Evolutionary conservation across 2,888 invertebrate genomes (phyloP), one percentile per base, ranked within the genome.

Genomic region (Nomada hirtipes): DNA sequence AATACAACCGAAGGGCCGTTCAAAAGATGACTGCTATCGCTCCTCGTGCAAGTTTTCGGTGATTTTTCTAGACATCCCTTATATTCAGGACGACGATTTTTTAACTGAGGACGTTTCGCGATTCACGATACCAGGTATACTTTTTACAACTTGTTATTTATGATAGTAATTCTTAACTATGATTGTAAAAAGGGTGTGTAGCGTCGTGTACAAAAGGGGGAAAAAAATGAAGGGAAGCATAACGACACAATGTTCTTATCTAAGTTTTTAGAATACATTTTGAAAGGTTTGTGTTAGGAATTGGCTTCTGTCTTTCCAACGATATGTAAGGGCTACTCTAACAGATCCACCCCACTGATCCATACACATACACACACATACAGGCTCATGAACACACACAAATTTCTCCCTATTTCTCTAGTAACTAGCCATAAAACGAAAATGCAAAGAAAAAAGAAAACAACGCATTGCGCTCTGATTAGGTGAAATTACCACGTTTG

Each of bases 81-180:
- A 80, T 84, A 88, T 86, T 86, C 86, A 83, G 74, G 75, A 88
- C 79, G 85, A 90, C 75, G 80, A 88, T 90, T 91, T 92, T 91
- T 92, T 89, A 92, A 91, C 77, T 77, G 85, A 88, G 82, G 85
- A 87, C 79, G 83, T 89, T 88, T 89, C 89, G 85, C 90, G 85
- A 86, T 90, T 90, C 86, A 90, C 88, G 88, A 85, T 91, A 90
- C 89, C 89, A 86, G 89, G 89, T 90, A 93, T 88, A 92, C 88
- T 91, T 92, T 92, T 92, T 93, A 91, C 91, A 91, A 91, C 88
- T 91, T 92, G 90, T 91, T 92, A 92, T 92, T 92, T 93, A 92
- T 92, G 88, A 91, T 91, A 92, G 89, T 86, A 81, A 90, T 90
- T 89, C 88, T 89, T 90, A 90, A 89, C 83, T 83, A 80, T 84